Percentiles rank a stretch among this genome's conserved stretches.
Evolutionary conservation across 2,797 vertebrate species (phyloP).

Genomic region (Cyprinella venusta): DNA sequence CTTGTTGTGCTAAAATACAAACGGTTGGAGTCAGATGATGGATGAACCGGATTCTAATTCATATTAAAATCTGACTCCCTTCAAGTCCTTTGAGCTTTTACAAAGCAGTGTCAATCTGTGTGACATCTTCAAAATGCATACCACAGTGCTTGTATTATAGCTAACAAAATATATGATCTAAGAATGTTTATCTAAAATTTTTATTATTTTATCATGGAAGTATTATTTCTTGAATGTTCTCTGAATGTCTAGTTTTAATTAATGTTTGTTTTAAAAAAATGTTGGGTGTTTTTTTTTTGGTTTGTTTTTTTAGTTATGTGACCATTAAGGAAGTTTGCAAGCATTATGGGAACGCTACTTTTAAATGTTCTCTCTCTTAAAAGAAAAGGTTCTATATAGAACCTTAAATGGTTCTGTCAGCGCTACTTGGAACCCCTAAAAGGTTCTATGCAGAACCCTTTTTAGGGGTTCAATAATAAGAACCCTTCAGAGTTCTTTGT

Average conservation of each 20-base stretch:
- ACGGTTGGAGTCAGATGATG: background rate
- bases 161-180: background rate
- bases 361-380: too few species aligned
- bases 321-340: background rate
- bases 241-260: background rate
- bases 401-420: too few species aligned
- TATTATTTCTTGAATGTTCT: background rate
- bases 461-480: too few species aligned
- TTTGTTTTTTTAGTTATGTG: background rate
- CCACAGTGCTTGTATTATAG: background rate
- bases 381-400: too few species aligned
- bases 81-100: constrained; percentile 1
- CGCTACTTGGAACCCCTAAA: too few species aligned
- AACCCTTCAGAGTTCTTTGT: too few species aligned
- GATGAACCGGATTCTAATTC: background rate
- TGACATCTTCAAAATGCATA: background rate
- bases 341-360: background rate
- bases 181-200: too few species aligned
- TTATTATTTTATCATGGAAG: background rate
- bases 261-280: background rate
- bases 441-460: too few species aligned
- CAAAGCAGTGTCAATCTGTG: background rate
- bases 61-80: background rate
- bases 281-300: background rate
- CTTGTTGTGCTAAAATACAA: background rate